Evolutionary conservation across 2,113 vertebrate species (phyloP).

Genomic region (Malurus cyaneus): DNA sequence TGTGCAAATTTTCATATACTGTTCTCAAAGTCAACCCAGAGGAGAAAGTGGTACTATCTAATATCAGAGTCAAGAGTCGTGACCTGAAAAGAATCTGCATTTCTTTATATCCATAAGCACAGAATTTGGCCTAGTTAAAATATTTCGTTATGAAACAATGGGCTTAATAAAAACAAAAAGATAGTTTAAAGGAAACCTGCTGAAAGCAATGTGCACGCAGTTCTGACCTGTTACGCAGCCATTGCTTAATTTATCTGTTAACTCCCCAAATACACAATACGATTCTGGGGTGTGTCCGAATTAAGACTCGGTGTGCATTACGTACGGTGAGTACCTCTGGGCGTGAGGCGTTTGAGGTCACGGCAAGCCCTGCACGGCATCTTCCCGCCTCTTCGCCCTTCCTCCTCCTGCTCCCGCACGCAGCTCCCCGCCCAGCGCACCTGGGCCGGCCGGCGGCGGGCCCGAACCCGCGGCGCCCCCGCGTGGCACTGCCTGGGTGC

Average conservation of each 20-base stretch:
- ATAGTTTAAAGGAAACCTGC: not conserved
- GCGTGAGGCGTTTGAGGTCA: not conserved
- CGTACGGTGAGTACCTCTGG: not conserved
- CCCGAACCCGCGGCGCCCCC: not conserved
- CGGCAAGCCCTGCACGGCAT: rapidly evolving
- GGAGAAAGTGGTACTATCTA: not conserved
- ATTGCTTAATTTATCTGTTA: not conserved
- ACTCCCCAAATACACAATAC: not conserved
- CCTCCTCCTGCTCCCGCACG: not conserved
- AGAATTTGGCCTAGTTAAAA: not conserved
- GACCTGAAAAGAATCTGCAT: not conserved
- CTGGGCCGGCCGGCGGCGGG: not conserved
- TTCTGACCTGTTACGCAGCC: not conserved
- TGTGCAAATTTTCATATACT: not conserved
- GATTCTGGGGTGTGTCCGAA: not conserved
- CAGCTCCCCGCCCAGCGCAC: not conserved
- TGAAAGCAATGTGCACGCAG: rapidly evolving
- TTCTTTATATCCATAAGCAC: not conserved
- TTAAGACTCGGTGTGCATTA: rapidly evolving
- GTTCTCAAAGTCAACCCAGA: not conserved
- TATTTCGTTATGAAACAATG: not conserved
- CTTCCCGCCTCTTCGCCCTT: rapidly evolving
- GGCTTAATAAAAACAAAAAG: not conserved
- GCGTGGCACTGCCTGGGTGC: not conserved
- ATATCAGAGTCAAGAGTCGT: not conserved